Conservation (phyloP, 2,113 vertebrate species). For the Paracanthobrama guichenoti region DNA sequence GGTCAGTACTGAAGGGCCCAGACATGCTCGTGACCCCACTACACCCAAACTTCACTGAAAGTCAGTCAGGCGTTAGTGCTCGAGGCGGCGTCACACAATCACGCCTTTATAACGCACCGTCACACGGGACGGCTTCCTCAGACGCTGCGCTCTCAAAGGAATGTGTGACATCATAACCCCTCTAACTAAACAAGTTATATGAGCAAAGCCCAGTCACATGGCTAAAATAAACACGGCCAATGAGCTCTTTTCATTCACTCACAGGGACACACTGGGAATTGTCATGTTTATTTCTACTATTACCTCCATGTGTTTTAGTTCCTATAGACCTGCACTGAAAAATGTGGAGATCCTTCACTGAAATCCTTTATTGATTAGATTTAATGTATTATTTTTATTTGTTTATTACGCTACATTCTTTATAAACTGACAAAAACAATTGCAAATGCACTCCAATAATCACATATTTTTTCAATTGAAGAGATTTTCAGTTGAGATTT, state of each 20-base stretch:
- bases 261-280: background rate
- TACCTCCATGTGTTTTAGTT: background rate
- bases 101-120: background rate
- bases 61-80: background rate
- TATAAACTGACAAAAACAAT: background rate
- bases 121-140: background rate
- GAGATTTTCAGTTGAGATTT: background rate
- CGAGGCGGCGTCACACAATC: constrained; percentile 5
- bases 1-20: background rate
- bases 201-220: constrained; percentile 22
- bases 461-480: background rate
- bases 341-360: background rate
- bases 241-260: background rate
- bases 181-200: background rate
- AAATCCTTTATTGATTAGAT: background rate
- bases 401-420: background rate
- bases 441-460: background rate
- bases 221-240: background rate
- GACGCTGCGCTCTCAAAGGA: background rate
- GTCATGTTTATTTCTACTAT: no score
- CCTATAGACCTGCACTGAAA: background rate
- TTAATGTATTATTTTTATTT: background rate
- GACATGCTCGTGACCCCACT: background rate
- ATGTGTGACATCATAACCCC: background rate
- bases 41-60: background rate